Base-by-base conservation (phyloP, 2,888 invertebrate genomes). In the Drosophila mettleri region DNA sequence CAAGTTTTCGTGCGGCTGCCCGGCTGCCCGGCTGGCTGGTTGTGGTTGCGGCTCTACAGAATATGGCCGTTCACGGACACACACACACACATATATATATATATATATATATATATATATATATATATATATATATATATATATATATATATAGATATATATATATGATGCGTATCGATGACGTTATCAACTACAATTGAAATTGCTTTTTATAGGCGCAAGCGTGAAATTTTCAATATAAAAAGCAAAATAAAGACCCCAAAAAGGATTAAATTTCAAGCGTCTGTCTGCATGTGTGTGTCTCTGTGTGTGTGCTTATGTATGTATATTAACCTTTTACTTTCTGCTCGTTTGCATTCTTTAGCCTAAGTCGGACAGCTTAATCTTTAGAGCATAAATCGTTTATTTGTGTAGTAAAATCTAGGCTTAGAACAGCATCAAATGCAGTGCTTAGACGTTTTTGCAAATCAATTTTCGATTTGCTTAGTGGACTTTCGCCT, bases 131-230 rank as follows among this genome's bases (percentile, higher is more conserved):
- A 24, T 20, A 27, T 33, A 16, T 6, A 49, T 38, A 60, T 20
- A 39, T 6, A 14, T 22, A 14, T 14, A 22, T n/a, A 41, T 41
- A 3, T 24, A 22, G 3, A n/a, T 1, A 9, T 41, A n/a, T 24
- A 16, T 45, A 27, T 27, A 16, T 49, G 36, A 69, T 70, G 60
- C 59, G 41, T 68, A 51, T 85, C 78, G 63, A 80, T 72, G 66
- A 69, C 61, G 78, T 69, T 86, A 83, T 77, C 69, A 65, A 48
- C 67, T 57, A 63, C 69, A 64, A 70, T 68, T 70, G 60, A 66
- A 70, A 84, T 78, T 70, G 63, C 48, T 64, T 69, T 69, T 69
- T 58, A 51, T 57, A 36, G 33, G 31, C 51, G 49, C 18, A 61
- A 51, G 55, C 48, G 29, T 61, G 39, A 36, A 38, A 46, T 62